A percentile compares a stretch with the other conserved stretches of the same genome.
These are phyloP conservation scores for Drosophila biarmipes DNA, from an alignment of 1,140 invertebrate species.

Conservation along the genomic window DNA sequence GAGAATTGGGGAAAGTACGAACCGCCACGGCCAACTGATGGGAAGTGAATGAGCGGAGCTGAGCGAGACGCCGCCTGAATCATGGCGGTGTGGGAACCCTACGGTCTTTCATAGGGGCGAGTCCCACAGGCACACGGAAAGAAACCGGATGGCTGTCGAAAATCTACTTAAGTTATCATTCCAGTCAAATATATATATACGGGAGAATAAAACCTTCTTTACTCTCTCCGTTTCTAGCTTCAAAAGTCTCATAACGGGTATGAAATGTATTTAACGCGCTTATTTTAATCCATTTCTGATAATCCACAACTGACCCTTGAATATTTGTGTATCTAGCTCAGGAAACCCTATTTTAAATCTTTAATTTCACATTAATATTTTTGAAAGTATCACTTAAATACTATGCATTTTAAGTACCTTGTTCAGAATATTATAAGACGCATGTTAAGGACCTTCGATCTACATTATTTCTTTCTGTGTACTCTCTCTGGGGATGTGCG, in stretches of 20 bases:
- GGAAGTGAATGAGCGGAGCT: constrained; percentile 56
- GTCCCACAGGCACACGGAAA: constrained; percentile 19
- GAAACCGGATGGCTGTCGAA: background rate
- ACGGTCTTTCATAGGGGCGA: constrained; percentile 41
- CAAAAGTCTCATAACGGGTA: too few relatives aligned
- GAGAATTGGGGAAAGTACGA: constrained; percentile 28
- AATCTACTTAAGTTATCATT: background rate
- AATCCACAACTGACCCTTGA: too few relatives aligned
- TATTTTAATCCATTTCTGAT: too few relatives aligned
- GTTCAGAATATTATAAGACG: background rate
- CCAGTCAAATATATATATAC: background rate
- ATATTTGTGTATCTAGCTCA: too few relatives aligned
- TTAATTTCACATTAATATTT: too few relatives aligned
- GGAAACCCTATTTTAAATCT: too few relatives aligned
- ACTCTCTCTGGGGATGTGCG: constrained; percentile 22
- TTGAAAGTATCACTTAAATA: too few relatives aligned
- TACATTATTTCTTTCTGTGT: constrained; percentile 1
- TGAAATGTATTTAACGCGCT: too few relatives aligned
- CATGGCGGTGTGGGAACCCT: constrained; percentile 55
- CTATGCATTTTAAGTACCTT: too few relatives aligned
- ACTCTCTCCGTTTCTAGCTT: too few relatives aligned
- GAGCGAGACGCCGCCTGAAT: constrained; percentile 57
- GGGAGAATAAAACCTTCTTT: too few relatives aligned
- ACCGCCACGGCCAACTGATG: constrained; percentile 64
- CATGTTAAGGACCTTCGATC: too few relatives aligned